phyloP scores from a whole-genome alignment of 2,888 invertebrate species.

The Cremastobaeus sp. region DNA sequence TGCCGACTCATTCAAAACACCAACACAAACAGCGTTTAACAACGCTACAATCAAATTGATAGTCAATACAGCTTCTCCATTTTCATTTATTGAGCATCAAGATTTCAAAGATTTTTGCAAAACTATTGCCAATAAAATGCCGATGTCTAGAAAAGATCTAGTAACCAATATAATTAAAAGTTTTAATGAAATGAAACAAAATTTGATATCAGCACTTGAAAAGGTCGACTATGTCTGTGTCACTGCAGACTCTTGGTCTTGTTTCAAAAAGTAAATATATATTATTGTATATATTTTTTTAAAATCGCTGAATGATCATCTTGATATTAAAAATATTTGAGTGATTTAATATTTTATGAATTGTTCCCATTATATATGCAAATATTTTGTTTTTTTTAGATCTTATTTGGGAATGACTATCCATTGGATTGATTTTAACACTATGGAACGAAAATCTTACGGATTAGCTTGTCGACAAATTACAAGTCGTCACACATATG shows the following conservation, averaged over 20 bases:
- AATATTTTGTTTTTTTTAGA: slow-evolving; percentile 1
- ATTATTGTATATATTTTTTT: background rate
- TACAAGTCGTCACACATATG: slow-evolving; percentile 13
- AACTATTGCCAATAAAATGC: background rate
- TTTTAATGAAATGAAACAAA: slow-evolving; percentile 6
- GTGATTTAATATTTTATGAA: background rate
- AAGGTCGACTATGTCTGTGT: slow-evolving; percentile 4
- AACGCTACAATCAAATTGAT: slow-evolving; percentile 3
- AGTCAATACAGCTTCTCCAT: slow-evolving; percentile 1
- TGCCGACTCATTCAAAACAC: too few relatives aligned
- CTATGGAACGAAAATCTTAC: slow-evolving; percentile 9
- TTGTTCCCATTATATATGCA: background rate
- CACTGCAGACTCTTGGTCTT: slow-evolving; percentile 15
- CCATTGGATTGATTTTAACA: slow-evolving; percentile 1
- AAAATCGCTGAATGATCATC: background rate
- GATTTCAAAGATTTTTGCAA: slow-evolving; percentile 3
- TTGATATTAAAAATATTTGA: slow-evolving; percentile 2
- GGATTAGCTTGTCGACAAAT: slow-evolving; percentile 22
- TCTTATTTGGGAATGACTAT: slow-evolving; percentile 8
- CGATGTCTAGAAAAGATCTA: slow-evolving; percentile 9
- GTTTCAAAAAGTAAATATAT: slow-evolving; percentile 11
- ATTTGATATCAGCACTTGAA: slow-evolving; percentile 5
- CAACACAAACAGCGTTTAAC: background rate
- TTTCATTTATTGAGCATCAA: slow-evolving; percentile 8
- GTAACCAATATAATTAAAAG: background rate